Evolutionary conservation across 2,888 invertebrate species (phyloP), one percentile per base, ranked within the genome.

Genomic region (Cataglyphis rosenhaueri): DNA sequence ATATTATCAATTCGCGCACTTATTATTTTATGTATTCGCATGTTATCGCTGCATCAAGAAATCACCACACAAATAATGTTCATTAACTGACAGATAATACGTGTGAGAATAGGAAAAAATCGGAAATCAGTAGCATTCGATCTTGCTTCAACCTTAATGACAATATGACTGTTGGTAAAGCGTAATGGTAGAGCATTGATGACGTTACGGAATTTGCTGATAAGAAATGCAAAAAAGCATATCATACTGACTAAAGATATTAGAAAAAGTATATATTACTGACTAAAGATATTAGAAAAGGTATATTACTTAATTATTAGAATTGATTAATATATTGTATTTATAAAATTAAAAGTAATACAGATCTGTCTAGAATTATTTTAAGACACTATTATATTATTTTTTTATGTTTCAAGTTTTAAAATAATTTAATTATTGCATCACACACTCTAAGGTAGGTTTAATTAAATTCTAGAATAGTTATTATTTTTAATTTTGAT

Each of bases 101-200:
- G 10, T 5, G n/a, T 3, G 6, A 57, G 21, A 3, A 6, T 15
- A 25, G n/a, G 35, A 21, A 55, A 64, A 65, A 32, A 29, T 25
- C 4, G 38, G 5, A 25, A 57, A 41, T 57, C 66, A 38, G 29
- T 38, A 35, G 10, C 48, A 12, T n/a, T 38, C 57, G 66, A 76
- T 41, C 29, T 6, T 41, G 9, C 15, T 5, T 41, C 68, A 18
- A 4, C 12, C 29, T 15, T 44, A 38, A 8, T 41, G 15, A 41
- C 57, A 57, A 32, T 8, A n/a, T 57, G 29, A 78, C 78, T 68
- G 68, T 59, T 21, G 32, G 32, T 57, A 21, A 75, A 38, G 10
- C 10, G 41, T 41, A 10, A 4, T n/a, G 25, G 35, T 12, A 38
- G 21, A 55, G 48, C 21, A 21, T 44, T 68, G 32, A 76, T 66